Evolutionary conservation across 2,113 vertebrate genomes (phyloP).

Genomic region (Plestiodon gilberti): DNA sequence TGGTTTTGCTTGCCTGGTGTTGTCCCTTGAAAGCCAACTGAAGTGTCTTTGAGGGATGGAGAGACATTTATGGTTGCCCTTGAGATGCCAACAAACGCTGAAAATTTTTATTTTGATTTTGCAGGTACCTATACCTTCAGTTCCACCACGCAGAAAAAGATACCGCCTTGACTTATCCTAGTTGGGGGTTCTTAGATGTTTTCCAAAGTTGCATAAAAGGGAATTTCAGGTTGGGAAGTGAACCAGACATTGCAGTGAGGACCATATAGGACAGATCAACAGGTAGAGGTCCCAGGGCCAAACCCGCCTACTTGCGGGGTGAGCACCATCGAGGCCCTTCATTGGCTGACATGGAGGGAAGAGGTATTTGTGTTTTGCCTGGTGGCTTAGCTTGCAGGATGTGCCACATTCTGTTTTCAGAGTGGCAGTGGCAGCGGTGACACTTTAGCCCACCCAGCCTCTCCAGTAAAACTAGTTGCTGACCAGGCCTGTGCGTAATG

Average conservation of each 20-base stretch:
- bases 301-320: too few species aligned
- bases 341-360: not conserved
- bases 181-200: rapidly evolving
- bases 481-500: too few species aligned
- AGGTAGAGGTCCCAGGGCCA: too few species aligned
- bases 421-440: not conserved
- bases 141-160: rapidly evolving
- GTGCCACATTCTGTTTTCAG: not conserved
- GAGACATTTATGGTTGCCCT: rapidly evolving
- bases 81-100: rapidly evolving
- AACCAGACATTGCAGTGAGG: too few species aligned
- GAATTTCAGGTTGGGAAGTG: too few species aligned
- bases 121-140: rapidly evolving
- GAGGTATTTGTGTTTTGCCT: not conserved
- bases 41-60: not conserved
- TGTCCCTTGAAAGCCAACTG: rapidly evolving
- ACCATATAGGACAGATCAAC: too few species aligned
- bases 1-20: not conserved
- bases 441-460: not conserved
- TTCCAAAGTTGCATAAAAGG: not conserved
- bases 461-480: too few species aligned
- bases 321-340: not conserved
- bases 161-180: not conserved
- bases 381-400: not conserved
- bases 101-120: not conserved